Evolutionary conservation across 2,113 vertebrate genomes (phyloP).

Genomic region (Pheucticus melanocephalus): DNA sequence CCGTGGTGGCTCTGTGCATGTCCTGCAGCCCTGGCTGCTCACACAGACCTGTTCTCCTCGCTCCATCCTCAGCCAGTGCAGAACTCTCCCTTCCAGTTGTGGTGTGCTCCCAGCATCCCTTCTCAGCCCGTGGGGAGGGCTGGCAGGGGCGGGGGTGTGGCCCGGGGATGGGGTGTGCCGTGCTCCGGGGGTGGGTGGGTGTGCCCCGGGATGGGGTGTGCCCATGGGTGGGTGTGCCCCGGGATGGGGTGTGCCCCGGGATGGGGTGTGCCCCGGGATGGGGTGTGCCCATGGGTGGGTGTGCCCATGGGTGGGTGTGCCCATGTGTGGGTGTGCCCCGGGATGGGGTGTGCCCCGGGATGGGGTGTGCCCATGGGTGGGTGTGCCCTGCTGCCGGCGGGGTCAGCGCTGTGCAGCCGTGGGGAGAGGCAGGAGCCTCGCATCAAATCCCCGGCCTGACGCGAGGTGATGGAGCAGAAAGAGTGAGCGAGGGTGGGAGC

Average conservation of each 20-base stretch:
- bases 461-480: background rate
- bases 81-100: background rate
- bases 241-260: no score
- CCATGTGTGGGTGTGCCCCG: no score
- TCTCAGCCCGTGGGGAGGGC: no score
- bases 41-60: background rate
- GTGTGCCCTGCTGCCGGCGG: fast-evolving
- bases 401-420: background rate
- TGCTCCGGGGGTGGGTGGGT: no score
- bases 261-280: no score
- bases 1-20: background rate
- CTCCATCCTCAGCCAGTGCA: background rate
- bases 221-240: no score
- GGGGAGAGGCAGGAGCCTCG: background rate
- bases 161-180: no score
- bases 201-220: no score
- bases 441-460: constrained; percentile 4
- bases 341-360: no score
- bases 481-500: background rate
- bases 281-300: no score
- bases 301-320: background rate
- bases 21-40: background rate
- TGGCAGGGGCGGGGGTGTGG: no score
- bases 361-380: no score
- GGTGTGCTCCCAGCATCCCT: background rate